These are phyloP conservation scores for Caenorhabditis angaria DNA, from an alignment of 2,888 invertebrate genomes.

Conservation along the genomic window DNA sequence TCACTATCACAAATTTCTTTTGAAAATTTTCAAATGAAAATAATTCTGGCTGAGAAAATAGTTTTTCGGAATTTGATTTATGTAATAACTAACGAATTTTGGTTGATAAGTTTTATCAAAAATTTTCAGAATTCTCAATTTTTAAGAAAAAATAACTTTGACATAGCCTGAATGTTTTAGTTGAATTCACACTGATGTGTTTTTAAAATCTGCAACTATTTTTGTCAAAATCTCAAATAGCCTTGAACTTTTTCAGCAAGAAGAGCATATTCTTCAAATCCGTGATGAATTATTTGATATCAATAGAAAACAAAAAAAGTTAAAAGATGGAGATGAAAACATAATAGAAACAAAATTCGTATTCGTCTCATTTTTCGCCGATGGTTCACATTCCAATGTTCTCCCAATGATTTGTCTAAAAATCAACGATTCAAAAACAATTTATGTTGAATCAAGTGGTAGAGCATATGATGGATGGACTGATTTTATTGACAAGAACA, in stretches of 20 bases:
- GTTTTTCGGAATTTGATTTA: neutral
- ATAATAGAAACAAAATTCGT: conserved; percentile 40
- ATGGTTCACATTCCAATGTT: conserved; percentile 37
- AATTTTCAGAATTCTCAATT: too few relatives aligned
- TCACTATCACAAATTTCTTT: too few relatives aligned
- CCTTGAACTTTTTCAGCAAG: conserved; percentile 22
- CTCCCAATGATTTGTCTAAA: conserved; percentile 34
- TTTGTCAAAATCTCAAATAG: neutral
- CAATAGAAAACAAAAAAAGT: conserved; percentile 29
- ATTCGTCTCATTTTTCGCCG: conserved; percentile 40
- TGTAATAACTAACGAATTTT: too few relatives aligned
- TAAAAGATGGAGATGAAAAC: conserved; percentile 33
- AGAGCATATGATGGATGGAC: conserved; percentile 46
- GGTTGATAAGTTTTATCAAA: too few relatives aligned
- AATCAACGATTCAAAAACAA: conserved; percentile 22
- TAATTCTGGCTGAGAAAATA: too few relatives aligned
- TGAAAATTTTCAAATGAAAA: too few relatives aligned
- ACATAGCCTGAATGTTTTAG: too few relatives aligned
- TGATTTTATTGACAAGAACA: conserved; percentile 42
- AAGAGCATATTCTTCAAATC: conserved; percentile 36
- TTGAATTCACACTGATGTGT: too few relatives aligned
- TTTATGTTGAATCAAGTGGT: conserved; percentile 39
- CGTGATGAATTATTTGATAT: conserved; percentile 39
- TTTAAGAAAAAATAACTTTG: too few relatives aligned
- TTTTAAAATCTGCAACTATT: too few relatives aligned